Conservation (phyloP, 2,888 invertebrate genomes). For the Ornithoptera alexandrae region DNA sequence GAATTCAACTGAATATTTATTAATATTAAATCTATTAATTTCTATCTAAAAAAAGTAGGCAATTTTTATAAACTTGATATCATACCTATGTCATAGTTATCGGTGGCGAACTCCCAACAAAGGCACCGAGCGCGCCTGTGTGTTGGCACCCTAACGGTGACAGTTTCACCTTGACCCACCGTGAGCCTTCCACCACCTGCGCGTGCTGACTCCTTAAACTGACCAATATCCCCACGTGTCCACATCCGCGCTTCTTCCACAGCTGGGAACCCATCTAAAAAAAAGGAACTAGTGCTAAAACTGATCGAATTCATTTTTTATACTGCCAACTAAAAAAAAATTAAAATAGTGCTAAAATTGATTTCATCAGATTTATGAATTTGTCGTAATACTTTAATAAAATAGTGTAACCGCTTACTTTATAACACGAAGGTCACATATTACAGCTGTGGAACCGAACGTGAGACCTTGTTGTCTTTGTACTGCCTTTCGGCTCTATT, state of each 20-base stretch:
- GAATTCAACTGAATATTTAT: no score
- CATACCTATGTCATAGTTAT: constrained; percentile 94
- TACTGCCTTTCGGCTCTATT: no score
- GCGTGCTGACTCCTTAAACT: constrained; percentile 93
- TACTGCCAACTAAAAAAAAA: no score
- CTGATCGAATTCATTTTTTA: background rate
- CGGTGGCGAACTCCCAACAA: constrained; percentile 99
- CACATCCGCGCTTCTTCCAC: constrained; percentile 94
- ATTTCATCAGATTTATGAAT: no score
- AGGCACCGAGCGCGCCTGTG: constrained; percentile 94
- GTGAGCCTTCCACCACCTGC: constrained; percentile 93
- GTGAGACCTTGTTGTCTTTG: no score
- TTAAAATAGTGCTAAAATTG: no score
- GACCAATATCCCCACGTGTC: constrained; percentile 92
- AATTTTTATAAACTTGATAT: background rate
- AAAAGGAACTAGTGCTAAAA: background rate
- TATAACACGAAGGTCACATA: no score
- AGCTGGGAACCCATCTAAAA: constrained; percentile 60
- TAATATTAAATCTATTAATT: no score
- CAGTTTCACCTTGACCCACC: constrained; percentile 97
- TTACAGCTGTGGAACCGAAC: no score
- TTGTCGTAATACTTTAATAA: no score
- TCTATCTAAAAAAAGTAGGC: no score
- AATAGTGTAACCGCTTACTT: no score
- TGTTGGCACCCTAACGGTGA: constrained; percentile 98